Conservation (phyloP, 2,113 vertebrate species). For the Panurus biarmicus region DNA sequence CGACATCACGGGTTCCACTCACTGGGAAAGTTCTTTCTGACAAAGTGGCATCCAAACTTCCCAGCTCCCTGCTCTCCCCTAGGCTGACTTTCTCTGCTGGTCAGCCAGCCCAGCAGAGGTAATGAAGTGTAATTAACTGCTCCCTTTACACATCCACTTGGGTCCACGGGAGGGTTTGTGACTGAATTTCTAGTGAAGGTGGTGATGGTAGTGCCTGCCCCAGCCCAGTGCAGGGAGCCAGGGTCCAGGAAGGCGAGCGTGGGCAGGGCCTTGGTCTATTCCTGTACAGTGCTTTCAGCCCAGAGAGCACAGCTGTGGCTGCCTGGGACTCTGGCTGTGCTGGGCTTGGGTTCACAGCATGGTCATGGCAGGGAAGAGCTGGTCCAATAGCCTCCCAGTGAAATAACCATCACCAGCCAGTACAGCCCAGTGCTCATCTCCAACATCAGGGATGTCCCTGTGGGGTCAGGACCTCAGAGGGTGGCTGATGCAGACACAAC, state of each 20-base stretch:
- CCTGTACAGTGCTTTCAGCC: background rate
- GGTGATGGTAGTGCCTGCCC: background rate
- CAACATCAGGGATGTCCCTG: accelerated
- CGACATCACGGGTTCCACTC: accelerated
- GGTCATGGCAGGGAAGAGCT: background rate
- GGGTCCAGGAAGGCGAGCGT: accelerated
- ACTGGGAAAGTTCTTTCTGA: background rate
- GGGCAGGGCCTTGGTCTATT: background rate
- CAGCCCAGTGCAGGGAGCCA: background rate
- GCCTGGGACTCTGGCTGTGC: background rate
- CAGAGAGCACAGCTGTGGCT: background rate
- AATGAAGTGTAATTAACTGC: background rate
- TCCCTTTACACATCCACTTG: background rate
- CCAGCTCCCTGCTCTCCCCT: background rate
- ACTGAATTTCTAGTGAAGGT: background rate
- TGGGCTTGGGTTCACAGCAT: background rate
- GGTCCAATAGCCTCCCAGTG: background rate
- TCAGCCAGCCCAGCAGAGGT: background rate
- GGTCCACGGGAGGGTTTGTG: background rate
- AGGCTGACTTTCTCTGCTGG: background rate
- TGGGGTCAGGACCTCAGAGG: accelerated
- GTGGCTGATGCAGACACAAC: background rate
- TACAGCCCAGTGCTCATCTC: background rate
- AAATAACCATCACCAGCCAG: background rate
- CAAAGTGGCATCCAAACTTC: background rate